Percentiles rank a stretch among this genome's conserved stretches.
Evolutionary conservation across 2,113 vertebrate species (phyloP).

Genomic region (Dicrurus megarhynchus): DNA sequence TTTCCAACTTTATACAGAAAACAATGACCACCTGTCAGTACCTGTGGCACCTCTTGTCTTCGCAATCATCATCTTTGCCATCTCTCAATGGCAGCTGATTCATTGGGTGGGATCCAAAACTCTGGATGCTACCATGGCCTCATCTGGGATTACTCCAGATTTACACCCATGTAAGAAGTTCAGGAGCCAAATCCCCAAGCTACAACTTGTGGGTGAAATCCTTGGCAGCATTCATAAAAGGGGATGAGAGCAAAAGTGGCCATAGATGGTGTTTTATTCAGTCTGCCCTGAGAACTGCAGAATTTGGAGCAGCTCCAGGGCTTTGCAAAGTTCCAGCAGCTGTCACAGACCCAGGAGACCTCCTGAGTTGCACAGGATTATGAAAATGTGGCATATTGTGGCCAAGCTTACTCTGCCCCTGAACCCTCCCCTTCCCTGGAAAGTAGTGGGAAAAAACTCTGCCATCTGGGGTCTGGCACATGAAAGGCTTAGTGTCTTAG

Average conservation of each 20-base stretch:
- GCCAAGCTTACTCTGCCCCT: not conserved
- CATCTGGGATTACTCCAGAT: not conserved
- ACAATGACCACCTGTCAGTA: rapidly evolving
- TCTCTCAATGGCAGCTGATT: not conserved
- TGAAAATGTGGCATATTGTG: not conserved
- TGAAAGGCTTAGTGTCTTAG: not conserved
- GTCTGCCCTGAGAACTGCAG: not conserved
- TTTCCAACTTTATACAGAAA: not conserved
- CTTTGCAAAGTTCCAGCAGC: not conserved
- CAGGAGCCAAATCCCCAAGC: not conserved
- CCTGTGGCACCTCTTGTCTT: not conserved
- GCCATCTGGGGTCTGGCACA: rapidly evolving
- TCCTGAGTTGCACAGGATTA: not conserved
- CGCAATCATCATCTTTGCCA: not conserved
- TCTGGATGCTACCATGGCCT: not conserved
- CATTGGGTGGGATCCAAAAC: not conserved
- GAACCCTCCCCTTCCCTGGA: not conserved
- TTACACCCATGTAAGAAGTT: not conserved
- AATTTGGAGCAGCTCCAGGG: not conserved
- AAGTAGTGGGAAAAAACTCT: not conserved
- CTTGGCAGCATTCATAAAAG: not conserved
- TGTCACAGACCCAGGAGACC: not conserved
- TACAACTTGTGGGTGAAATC: not conserved
- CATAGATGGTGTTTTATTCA: not conserved
- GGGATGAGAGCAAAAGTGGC: not conserved